phyloP scores from a whole-genome alignment of 2,797 vertebrate species.

The Rhodeus uyekii region DNA sequence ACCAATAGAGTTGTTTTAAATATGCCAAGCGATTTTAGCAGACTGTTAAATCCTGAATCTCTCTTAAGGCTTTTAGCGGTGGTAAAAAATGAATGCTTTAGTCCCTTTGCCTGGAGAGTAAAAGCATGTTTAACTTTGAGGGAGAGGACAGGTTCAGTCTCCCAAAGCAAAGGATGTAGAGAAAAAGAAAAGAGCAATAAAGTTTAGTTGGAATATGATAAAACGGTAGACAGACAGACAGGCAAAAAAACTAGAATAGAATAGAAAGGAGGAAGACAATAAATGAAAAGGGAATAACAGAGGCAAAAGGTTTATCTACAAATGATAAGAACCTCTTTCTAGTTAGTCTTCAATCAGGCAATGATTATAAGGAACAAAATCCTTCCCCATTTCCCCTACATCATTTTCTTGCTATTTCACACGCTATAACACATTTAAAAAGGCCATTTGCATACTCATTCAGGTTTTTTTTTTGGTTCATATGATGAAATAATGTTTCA shows the following conservation, averaged over 20 bases:
- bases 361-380: too few species aligned
- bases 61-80: conserved; percentile 25
- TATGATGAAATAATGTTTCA: neutral
- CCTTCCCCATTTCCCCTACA: neutral
- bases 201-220: neutral
- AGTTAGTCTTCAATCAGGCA: conserved; percentile 16
- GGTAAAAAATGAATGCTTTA: conserved; percentile 47
- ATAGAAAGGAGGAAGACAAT: neutral
- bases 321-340: conserved; percentile 10
- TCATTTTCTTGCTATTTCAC: neutral
- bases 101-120: conserved; percentile 18
- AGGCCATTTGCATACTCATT: neutral
- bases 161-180: neutral
- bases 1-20: conserved; percentile 23
- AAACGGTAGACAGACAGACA: neutral
- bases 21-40: conserved; percentile 16
- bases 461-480: neutral
- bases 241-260: neutral
- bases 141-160: neutral
- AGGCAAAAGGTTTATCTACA: neutral
- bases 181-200: neutral
- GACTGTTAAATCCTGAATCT: conserved; percentile 47
- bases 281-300: neutral
- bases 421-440: neutral
- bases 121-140: neutral